Evolutionary conservation across 1,140 invertebrate species (phyloP).

Genomic region (Drosophila setifemur): DNA sequence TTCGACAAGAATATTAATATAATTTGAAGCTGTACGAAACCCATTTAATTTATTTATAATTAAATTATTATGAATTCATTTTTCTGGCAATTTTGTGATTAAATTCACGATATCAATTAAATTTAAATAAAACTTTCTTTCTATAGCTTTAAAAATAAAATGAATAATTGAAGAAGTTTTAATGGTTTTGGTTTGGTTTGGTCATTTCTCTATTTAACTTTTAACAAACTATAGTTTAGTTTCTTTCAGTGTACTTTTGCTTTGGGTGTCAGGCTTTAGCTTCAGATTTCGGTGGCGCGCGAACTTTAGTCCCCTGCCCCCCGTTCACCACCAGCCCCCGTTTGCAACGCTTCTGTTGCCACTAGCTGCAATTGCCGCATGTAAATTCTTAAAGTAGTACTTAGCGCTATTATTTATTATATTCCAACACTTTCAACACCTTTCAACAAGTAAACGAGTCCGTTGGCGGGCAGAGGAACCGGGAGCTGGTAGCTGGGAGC

Average conservation of each 20-base stretch:
- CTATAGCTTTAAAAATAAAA: too few species aligned
- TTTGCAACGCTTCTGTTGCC: conserved; percentile 29
- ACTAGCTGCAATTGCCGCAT: conserved; percentile 73
- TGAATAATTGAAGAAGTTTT: background rate
- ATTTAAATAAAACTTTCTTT: too few species aligned
- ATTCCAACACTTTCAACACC: conserved; percentile 82
- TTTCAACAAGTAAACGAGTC: conserved; percentile 80
- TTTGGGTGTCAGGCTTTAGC: conserved; percentile 15
- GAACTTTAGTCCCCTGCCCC: conserved; percentile 1
- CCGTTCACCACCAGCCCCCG: too few species aligned
- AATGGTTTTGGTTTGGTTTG: background rate
- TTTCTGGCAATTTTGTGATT: too few species aligned
- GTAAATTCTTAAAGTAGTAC: conserved; percentile 82
- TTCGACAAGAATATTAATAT: too few species aligned
- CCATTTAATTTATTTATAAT: too few species aligned
- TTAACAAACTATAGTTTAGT: too few species aligned
- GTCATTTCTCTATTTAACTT: background rate
- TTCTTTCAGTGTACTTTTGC: conserved; percentile 22
- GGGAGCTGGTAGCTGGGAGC: background rate
- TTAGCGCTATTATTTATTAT: conserved; percentile 82
- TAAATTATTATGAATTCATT: too few species aligned
- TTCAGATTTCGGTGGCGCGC: conserved; percentile 50
- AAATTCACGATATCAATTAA: too few species aligned
- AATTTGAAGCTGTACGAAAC: too few species aligned
- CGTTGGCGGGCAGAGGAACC: background rate